These are phyloP conservation scores for Ia io DNA, from an alignment of 2,113 vertebrate genomes.

Conservation along the genomic window DNA sequence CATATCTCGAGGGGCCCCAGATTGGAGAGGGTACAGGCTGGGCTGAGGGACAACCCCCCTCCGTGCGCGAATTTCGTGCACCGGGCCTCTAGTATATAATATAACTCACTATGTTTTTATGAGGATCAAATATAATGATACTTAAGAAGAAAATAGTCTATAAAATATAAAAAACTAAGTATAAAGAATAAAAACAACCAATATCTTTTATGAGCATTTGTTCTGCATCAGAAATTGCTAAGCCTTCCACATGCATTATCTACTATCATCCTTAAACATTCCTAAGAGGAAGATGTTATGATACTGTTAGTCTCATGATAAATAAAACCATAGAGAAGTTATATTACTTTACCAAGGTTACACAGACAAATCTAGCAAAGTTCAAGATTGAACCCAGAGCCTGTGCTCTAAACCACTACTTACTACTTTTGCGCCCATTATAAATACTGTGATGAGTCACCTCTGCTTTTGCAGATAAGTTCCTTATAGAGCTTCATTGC, in stretches of 20 bases:
- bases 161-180: not conserved
- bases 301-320: not conserved
- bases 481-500: accelerated
- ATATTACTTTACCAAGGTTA: not conserved
- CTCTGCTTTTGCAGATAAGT: no score
- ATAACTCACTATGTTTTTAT: not conserved
- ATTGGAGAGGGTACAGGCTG: no score
- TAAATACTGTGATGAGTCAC: not conserved
- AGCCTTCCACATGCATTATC: not conserved
- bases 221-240: not conserved
- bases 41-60: no score
- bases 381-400: not conserved
- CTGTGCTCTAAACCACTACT: not conserved
- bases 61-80: no score
- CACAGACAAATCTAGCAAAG: not conserved
- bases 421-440: not conserved
- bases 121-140: not conserved
- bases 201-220: not conserved
- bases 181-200: not conserved
- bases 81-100: no score
- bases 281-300: not conserved
- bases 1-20: no score
- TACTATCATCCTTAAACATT: not conserved
- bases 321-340: not conserved
- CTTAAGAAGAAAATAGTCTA: not conserved